Evolutionary conservation across 2,113 vertebrate genomes (phyloP).

Genomic region (Sinocyclocheilus grahami): DNA sequence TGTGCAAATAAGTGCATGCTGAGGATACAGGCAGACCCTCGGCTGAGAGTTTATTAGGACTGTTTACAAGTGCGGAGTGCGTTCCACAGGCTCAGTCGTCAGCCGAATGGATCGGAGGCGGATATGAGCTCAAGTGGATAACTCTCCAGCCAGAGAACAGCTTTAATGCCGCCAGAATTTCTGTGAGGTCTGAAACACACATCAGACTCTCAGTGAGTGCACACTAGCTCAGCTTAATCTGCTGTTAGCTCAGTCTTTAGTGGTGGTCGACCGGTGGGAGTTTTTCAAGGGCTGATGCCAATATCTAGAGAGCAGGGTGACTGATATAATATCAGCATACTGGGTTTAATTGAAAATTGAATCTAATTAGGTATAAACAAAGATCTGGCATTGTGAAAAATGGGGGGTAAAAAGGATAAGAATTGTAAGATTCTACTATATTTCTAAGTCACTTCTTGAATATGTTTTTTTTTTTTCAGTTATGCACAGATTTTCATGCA

Average conservation of each 20-base stretch:
- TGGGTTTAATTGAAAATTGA: background rate
- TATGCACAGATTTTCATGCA: background rate
- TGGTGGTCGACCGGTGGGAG: background rate
- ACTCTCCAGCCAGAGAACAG: slow-evolving; percentile 61
- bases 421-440: too few species aligned
- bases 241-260: slow-evolving; percentile 32
- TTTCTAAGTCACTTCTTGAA: background rate
- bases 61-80: slow-evolving; percentile 42
- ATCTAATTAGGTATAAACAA: too few species aligned
- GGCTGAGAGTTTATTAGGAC: slow-evolving; percentile 44
- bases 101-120: slow-evolving; percentile 40
- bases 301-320: background rate
- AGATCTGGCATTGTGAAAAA: background rate
- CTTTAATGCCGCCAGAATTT: slow-evolving; percentile 55
- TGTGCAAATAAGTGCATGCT: slow-evolving; percentile 43
- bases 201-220: slow-evolving; percentile 48
- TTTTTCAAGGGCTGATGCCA: background rate
- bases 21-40: background rate
- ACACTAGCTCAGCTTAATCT: slow-evolving; percentile 34
- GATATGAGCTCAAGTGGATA: slow-evolving; percentile 57
- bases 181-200: slow-evolving; percentile 38
- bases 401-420: background rate
- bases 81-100: slow-evolving; percentile 24
- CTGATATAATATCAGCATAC: background rate
- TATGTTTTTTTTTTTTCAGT: background rate